Evolutionary conservation across 2,888 invertebrate genomes (phyloP), one percentile per base, ranked within the genome.

Genomic region (Ramazzottius varieornatus): DNA sequence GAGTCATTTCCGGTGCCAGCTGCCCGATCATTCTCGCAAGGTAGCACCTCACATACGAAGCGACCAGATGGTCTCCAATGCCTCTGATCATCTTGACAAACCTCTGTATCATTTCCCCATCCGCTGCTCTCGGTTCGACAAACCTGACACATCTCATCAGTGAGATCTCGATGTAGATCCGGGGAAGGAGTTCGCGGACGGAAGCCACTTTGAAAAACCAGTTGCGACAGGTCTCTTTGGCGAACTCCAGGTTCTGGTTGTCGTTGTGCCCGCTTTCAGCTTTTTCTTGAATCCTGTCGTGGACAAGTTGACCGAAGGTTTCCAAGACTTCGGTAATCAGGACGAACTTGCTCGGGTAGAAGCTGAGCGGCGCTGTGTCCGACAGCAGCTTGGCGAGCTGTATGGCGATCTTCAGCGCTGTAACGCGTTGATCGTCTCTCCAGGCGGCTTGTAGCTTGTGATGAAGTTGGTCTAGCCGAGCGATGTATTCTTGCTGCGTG

Each of bases 181-280:
- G 67, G 0, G 96, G 94, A 64, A 98, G 81, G 4, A 98, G 78
- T 77, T 98, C 96, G 69, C 93, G 80, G 71, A 98, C 93, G 0
- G 94, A 94, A 0, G 94, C 90, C 74, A 96, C 89, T 81, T 98
- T 98, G 77, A 88, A 93, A 79, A 98, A 90, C 98, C 98, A 98
- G 79, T 98, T 98, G 70, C 88, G 83, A 73, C 93, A 93, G 0
- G 93, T 96, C 78, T 94, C 94, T 75, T 88, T 89, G 0, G 92
- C 91, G 65, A 84, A 80, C 74, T 89, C 89, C n/a, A 69, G 0
- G 84, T 64, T 67, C 66, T 32, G 32, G 29, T 33, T 24, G 20
- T n/a, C 54, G n/a, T 8, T 29, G 13, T 83, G 2, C 91, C 85
- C 78, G 4, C 16, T n/a, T 71, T 81, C 81, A 16, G 84, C 82